These are phyloP conservation scores for Otus sunia DNA, from an alignment of 2,113 vertebrate genomes.

Conservation along the genomic window DNA sequence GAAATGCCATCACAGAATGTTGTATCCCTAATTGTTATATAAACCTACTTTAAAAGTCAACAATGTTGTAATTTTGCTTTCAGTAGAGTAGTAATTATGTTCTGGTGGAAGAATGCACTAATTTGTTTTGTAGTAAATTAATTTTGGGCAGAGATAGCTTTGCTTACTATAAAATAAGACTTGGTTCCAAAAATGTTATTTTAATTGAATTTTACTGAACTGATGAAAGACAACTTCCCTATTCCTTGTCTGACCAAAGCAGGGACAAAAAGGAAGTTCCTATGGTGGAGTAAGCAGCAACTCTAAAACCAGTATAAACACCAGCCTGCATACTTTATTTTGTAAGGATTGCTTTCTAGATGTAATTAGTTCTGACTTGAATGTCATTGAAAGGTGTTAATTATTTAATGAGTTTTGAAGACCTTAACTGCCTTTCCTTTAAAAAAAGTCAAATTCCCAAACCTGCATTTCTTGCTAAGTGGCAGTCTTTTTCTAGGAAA, in stretches of 20 bases:
- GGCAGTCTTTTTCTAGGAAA: background rate
- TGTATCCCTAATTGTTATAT: background rate
- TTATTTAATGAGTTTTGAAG: constrained; percentile 32
- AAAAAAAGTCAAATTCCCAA: background rate
- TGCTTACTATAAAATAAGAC: constrained; percentile 11
- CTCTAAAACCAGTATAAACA: background rate
- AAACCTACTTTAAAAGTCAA: background rate
- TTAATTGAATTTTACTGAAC: background rate
- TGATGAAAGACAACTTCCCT: background rate
- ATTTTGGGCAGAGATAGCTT: background rate
- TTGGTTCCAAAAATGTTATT: background rate
- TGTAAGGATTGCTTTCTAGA: background rate
- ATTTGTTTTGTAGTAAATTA: background rate
- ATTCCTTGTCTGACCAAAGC: background rate
- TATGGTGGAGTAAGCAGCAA: background rate
- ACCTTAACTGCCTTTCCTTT: background rate
- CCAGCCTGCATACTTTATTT: background rate
- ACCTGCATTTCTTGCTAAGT: background rate
- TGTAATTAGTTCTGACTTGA: constrained; percentile 2
- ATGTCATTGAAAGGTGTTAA: constrained; percentile 21
- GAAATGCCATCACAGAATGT: background rate
- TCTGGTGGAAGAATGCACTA: background rate
- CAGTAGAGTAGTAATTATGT: background rate
- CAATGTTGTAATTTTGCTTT: background rate
- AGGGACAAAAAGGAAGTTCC: background rate